Percentiles rank a stretch among this genome's conserved stretches.
These are phyloP conservation scores for Zaprionus inermis DNA, from an alignment of 1,140 invertebrate genomes.

Conservation along the genomic window DNA sequence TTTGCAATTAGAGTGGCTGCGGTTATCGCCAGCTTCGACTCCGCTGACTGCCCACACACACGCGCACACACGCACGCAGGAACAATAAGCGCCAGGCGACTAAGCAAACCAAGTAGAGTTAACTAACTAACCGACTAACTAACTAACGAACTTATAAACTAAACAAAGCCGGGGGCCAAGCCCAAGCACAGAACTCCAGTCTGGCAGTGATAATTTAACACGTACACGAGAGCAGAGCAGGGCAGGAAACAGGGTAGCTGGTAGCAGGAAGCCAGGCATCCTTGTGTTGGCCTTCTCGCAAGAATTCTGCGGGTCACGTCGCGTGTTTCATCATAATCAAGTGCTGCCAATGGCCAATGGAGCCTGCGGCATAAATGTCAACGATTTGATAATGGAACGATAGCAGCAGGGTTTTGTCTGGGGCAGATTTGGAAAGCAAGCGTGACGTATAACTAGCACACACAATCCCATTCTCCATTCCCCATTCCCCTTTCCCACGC, in stretches of 20 bases:
- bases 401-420: background rate
- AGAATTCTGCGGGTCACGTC: constrained; percentile 38
- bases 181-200: constrained; percentile 23
- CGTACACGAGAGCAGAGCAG: constrained; percentile 40
- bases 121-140: constrained; percentile 57
- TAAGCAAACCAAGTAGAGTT: constrained; percentile 36
- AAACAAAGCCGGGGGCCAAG: constrained; percentile 67
- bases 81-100: constrained; percentile 12
- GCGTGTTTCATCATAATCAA: constrained; percentile 75
- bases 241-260: background rate
- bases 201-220: constrained; percentile 68
- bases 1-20: constrained; percentile 67
- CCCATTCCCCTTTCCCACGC: background rate
- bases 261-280: background rate
- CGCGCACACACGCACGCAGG: background rate
- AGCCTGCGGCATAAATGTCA: constrained; percentile 79
- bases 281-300: background rate
- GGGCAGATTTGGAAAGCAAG: constrained; percentile 13
- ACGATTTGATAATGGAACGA: constrained; percentile 77
- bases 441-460: constrained; percentile 59
- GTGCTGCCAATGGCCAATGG: constrained; percentile 62
- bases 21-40: constrained; percentile 62
- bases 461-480: too few relatives aligned
- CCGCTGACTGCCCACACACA: constrained; percentile 41
- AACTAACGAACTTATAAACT: constrained; percentile 74